These are phyloP conservation scores for Serinus canaria DNA, from an alignment of 2,113 vertebrate species.

Conservation along the genomic window DNA sequence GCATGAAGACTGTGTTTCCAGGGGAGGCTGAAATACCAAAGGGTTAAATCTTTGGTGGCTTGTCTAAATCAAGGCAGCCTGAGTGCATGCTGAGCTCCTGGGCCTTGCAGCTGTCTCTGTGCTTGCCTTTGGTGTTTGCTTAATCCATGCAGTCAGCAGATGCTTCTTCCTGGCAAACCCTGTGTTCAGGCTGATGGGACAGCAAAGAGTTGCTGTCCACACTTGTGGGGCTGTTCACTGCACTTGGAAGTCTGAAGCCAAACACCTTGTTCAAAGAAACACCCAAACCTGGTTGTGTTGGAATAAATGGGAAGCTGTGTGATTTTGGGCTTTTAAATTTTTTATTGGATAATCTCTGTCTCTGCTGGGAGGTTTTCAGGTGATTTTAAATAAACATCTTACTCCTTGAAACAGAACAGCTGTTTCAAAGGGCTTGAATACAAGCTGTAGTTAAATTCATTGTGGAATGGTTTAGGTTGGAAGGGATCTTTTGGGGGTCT, in stretches of 20 bases:
- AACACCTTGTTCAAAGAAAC: neutral
- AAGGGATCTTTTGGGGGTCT: neutral
- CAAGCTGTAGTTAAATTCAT: neutral
- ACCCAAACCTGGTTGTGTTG: neutral
- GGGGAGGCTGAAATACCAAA: neutral
- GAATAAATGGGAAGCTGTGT: neutral
- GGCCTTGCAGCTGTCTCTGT: neutral
- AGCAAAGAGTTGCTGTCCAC: neutral
- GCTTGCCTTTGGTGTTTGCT: neutral
- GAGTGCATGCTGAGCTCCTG: neutral
- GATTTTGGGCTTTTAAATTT: neutral
- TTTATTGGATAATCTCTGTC: neutral
- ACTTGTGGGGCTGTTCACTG: fast-evolving
- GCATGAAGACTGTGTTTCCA: neutral
- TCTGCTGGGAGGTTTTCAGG: neutral
- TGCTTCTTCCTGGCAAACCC: neutral
- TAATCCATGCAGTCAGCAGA: neutral
- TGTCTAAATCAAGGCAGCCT: neutral
- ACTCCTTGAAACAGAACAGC: neutral
- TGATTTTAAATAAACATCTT: neutral
- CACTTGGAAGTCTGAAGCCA: neutral
- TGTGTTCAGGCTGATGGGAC: neutral
- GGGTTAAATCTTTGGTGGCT: neutral
- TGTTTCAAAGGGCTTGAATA: neutral
- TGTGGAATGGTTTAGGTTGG: neutral